Conservation (phyloP, 1,140 invertebrate genomes). For the Hirudo medicinalis region DNA sequence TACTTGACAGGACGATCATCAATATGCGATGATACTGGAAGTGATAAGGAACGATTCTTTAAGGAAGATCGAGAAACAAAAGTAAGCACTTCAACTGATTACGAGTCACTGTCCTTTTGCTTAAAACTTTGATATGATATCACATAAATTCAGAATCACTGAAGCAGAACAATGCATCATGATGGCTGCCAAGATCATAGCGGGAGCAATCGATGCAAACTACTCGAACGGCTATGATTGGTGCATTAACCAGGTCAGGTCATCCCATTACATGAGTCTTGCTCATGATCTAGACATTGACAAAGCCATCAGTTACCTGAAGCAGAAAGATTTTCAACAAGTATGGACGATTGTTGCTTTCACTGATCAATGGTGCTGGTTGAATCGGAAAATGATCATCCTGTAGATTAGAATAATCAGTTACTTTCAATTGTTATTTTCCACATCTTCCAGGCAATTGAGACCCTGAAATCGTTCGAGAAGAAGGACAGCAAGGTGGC, state of each 20-base stretch:
- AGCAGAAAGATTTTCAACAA: constrained; percentile 65
- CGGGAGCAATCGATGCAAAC: constrained; percentile 63
- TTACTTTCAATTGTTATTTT: background rate
- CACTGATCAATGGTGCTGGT: background rate
- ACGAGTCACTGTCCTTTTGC: background rate
- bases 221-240: constrained; percentile 59
- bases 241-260: constrained; percentile 52
- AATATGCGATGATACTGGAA: constrained; percentile 58
- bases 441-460: constrained; percentile 49
- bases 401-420: background rate
- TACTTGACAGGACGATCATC: constrained; percentile 52
- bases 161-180: constrained; percentile 73
- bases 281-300: constrained; percentile 83
- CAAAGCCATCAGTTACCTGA: constrained; percentile 76
- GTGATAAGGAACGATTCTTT: constrained; percentile 67
- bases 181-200: constrained; percentile 78
- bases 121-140: too few relatives aligned
- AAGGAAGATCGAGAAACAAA: constrained; percentile 58
- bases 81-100: constrained; percentile 32
- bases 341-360: constrained; percentile 27
- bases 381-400: background rate
- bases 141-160: constrained; percentile 42
- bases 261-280: constrained; percentile 59
- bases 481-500: constrained; percentile 69
- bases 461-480: constrained; percentile 76